These are phyloP conservation scores for Scyliorhinus canicula DNA, from an alignment of 2,797 vertebrate species.

Conservation along the genomic window DNA sequence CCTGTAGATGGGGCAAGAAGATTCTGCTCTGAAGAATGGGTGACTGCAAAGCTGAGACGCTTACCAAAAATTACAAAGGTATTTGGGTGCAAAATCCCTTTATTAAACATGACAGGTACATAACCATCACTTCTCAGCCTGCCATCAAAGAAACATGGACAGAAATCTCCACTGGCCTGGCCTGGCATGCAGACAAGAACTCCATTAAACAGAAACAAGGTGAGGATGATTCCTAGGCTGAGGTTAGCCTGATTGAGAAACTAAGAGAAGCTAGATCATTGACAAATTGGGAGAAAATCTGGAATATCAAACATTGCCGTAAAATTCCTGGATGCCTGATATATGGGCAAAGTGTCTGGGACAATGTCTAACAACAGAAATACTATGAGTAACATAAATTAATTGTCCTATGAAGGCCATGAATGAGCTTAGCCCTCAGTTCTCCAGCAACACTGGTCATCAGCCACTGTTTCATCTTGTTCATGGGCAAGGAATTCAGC, in stretches of 20 bases:
- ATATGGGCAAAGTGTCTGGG: not conserved
- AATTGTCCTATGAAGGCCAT: not conserved
- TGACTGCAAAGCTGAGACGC: not conserved
- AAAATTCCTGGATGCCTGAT: not conserved
- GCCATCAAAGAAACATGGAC: not conserved
- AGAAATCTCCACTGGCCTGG: not conserved
- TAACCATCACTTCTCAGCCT: not conserved
- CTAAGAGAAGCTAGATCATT: not conserved
- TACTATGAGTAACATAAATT: not conserved
- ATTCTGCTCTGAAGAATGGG: not conserved
- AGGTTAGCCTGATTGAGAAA: not conserved
- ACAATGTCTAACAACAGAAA: too few relatives aligned
- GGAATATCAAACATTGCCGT: not conserved
- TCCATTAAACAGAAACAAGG: not conserved
- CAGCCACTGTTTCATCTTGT: not conserved
- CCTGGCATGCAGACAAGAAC: not conserved
- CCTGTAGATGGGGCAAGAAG: not conserved
- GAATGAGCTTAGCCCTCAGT: not conserved
- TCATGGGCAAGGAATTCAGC: not conserved
- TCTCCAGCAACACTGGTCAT: not conserved
- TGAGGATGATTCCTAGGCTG: not conserved
- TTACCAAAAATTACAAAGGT: not conserved
- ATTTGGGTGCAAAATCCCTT: not conserved
- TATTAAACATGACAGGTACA: not conserved
- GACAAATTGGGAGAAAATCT: not conserved